Percentiles rank a stretch among this genome's conserved stretches.
Conservation (phyloP, 2,113 vertebrate species). For the Talpa occidentalis region DNA sequence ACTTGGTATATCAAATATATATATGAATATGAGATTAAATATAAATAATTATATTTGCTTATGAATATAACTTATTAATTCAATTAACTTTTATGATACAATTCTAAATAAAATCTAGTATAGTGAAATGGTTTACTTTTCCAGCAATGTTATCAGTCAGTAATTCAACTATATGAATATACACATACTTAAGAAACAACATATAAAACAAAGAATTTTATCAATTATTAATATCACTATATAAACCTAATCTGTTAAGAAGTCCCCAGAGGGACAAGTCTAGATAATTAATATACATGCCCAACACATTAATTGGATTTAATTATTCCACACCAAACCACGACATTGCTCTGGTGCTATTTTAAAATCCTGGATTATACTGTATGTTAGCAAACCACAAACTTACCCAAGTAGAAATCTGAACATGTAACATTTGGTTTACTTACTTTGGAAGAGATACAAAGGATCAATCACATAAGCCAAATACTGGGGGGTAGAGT, state of each 20-base stretch:
- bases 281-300: conserved; percentile 12
- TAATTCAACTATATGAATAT: not conserved
- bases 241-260: not conserved
- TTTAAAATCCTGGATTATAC: conserved; percentile 32
- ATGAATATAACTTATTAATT: not conserved
- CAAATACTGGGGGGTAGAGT: conserved; percentile 56
- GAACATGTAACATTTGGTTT: conserved; percentile 47
- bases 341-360: not conserved
- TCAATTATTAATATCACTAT: not conserved
- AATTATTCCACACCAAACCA: not conserved
- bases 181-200: not conserved
- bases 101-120: not conserved
- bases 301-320: not conserved
- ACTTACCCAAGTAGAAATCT: conserved; percentile 59
- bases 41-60: not conserved
- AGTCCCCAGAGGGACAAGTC: not conserved
- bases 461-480: conserved; percentile 62
- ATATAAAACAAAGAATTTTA: not conserved
- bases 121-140: not conserved
- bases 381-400: conserved; percentile 39
- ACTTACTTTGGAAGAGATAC: conserved; percentile 68
- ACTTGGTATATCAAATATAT: not conserved
- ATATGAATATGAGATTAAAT: not conserved
- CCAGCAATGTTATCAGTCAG: not conserved
- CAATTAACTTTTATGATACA: not conserved